These are phyloP conservation scores for Diabrotica balteata DNA, from an alignment of 2,888 invertebrate species.

Conservation along the genomic window DNA sequence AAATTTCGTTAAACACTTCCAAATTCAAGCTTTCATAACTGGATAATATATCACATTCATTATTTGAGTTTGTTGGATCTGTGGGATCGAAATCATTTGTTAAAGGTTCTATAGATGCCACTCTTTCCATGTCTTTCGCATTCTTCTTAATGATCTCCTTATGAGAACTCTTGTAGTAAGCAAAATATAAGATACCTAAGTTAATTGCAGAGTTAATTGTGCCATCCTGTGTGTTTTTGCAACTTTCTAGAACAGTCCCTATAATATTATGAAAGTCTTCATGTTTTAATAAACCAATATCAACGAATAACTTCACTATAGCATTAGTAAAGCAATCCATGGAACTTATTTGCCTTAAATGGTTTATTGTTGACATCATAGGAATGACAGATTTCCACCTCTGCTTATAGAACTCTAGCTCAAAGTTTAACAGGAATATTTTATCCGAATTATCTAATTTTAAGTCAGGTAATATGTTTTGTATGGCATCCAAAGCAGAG, in stretches of 20 bases:
- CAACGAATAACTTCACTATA: conserved; percentile 44
- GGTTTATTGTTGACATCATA: conserved; percentile 42
- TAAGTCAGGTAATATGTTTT: conserved; percentile 6
- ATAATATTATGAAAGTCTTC: conserved; percentile 37
- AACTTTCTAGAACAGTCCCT: conserved; percentile 33
- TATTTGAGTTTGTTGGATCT: conserved; percentile 39
- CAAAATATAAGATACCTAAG: conserved; percentile 43
- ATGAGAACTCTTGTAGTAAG: conserved; percentile 42
- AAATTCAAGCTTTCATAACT: conserved; percentile 47
- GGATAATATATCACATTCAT: conserved; percentile 50
- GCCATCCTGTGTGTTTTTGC: conserved; percentile 31
- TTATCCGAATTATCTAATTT: conserved; percentile 29
- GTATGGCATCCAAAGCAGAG: conserved; percentile 39
- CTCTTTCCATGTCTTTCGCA: conserved; percentile 45
- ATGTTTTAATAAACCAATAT: conserved; percentile 37
- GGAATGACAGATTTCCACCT: conserved; percentile 50
- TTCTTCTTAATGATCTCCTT: conserved; percentile 43
- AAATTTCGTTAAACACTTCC: conserved; percentile 35
- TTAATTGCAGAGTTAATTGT: conserved; percentile 34
- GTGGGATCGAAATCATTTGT: neutral
- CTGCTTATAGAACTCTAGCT: conserved; percentile 46
- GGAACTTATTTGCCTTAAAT: conserved; percentile 43
- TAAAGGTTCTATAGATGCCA: conserved; percentile 7
- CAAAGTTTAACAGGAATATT: conserved; percentile 43
- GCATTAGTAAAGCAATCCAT: conserved; percentile 36